A percentile compares a stretch with the other conserved stretches of the same genome.
Evolutionary conservation across 1,140 invertebrate genomes (phyloP).

Genomic region (Apis florea): DNA sequence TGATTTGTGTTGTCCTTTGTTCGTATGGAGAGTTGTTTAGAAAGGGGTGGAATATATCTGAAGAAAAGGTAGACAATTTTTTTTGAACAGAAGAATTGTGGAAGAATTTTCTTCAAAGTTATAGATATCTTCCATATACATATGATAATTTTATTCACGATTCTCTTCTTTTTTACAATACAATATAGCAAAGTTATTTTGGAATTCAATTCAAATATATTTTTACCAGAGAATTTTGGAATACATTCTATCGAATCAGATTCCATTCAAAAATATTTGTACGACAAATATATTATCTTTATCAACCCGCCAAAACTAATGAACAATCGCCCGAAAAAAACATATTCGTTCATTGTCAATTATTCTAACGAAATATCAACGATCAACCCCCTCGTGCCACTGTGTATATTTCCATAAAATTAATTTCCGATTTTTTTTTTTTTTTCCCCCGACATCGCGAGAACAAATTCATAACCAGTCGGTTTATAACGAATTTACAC

Average conservation of each 20-base stretch:
- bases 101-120: too few relatives aligned
- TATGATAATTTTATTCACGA: too few relatives aligned
- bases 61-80: not conserved
- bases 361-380: slow-evolving; percentile 11
- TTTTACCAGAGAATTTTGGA: not conserved
- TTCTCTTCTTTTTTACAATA: too few relatives aligned
- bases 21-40: not conserved
- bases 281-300: not conserved
- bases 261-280: not conserved
- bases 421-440: slow-evolving; percentile 16
- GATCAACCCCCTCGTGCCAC: not conserved
- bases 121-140: too few relatives aligned
- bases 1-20: not conserved
- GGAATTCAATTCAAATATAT: not conserved
- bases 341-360: not conserved
- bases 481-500: slow-evolving; percentile 46
- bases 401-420: slow-evolving; percentile 21
- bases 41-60: too few relatives aligned
- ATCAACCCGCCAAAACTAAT: not conserved
- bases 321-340: not conserved
- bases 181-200: not conserved
- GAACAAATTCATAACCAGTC: slow-evolving; percentile 25
- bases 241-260: not conserved
- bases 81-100: too few relatives aligned
- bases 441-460: too few relatives aligned